Evolutionary conservation across 2,113 vertebrate genomes (phyloP).

Genomic region (Pomatorhinus ruficollis): DNA sequence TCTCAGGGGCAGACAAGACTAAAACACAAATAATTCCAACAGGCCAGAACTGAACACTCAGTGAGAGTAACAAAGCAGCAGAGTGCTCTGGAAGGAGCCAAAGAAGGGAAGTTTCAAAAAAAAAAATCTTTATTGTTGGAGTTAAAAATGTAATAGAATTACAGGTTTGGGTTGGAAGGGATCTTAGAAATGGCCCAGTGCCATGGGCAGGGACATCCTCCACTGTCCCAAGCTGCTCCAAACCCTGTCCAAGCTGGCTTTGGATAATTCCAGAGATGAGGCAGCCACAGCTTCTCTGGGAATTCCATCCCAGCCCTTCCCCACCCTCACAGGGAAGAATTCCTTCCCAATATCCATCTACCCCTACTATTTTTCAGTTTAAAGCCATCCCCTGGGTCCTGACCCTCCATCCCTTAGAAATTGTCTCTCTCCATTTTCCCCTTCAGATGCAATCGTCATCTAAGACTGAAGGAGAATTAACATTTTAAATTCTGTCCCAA

Average conservation of each 20-base stretch:
- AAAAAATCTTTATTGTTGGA: neutral
- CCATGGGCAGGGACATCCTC: neutral
- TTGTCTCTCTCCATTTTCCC: neutral
- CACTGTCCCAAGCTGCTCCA: neutral
- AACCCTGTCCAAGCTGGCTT: neutral
- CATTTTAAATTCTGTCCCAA: neutral
- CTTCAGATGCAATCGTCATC: neutral
- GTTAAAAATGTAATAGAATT: neutral
- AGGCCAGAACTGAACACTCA: neutral
- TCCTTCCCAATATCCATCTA: neutral
- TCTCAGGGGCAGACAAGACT: neutral
- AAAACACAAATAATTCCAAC: neutral
- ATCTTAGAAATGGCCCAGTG: neutral
- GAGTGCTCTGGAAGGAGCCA: neutral
- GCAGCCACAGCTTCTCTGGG: neutral
- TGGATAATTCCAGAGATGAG: neutral
- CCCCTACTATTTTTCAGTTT: fast-evolving
- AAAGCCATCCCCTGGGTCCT: neutral
- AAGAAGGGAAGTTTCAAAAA: neutral
- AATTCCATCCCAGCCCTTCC: neutral
- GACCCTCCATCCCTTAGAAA: neutral
- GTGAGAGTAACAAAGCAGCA: neutral
- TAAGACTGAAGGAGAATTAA: neutral
- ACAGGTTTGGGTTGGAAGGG: neutral
- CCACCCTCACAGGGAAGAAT: fast-evolving